Percentiles rank a stretch among this genome's conserved stretches.
phyloP scores from a whole-genome alignment of 2,797 vertebrate species.

The Pyrocephalus nanus region DNA sequence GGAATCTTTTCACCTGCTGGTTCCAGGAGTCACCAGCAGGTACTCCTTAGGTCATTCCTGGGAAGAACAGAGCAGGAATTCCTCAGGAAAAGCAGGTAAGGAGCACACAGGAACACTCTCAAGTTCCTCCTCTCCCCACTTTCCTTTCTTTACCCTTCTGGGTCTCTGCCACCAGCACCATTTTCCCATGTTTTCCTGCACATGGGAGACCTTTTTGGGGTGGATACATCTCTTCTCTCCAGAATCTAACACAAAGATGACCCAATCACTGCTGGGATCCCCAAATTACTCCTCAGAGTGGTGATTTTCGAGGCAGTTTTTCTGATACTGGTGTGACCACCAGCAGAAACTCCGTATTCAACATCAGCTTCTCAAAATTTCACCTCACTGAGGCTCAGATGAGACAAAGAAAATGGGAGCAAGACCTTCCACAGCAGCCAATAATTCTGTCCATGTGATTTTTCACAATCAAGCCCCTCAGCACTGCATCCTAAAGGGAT shows the following conservation, averaged over 20 bases:
- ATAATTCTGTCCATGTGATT: background rate
- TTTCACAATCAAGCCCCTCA: background rate
- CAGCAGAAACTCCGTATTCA: background rate
- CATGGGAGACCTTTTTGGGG: rapidly evolving
- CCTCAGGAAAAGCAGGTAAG: background rate
- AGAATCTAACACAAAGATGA: too few species aligned
- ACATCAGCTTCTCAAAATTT: background rate
- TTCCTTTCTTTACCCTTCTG: background rate
- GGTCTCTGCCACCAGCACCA: background rate
- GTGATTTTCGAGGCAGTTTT: background rate
- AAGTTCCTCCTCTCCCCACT: background rate
- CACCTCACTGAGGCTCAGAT: background rate
- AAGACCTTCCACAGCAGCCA: background rate
- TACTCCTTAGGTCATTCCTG: background rate
- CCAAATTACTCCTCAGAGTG: background rate
- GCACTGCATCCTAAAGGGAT: background rate
- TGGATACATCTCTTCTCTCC: background rate
- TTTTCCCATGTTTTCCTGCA: background rate
- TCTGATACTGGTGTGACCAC: background rate
- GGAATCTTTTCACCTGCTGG: background rate
- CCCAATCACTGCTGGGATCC: background rate
- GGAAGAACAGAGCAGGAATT: background rate
- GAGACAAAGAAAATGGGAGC: background rate
- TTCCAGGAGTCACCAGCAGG: background rate
- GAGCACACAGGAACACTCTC: rapidly evolving